Base-by-base conservation (phyloP, 2,113 vertebrate species). In the Hemiscyllium ocellatum region DNA sequence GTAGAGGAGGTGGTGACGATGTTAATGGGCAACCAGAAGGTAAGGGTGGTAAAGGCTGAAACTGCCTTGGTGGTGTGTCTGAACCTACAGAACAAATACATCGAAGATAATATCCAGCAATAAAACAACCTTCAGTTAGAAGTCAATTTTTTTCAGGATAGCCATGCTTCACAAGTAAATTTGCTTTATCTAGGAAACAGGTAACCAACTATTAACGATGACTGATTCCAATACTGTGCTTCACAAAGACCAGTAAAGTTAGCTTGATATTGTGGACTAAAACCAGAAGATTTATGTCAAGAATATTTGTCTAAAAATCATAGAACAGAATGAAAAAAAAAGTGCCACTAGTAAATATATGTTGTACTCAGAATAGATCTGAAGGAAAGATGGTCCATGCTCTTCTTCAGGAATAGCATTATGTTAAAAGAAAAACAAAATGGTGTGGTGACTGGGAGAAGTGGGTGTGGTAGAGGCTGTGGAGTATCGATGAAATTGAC, bases 41-140 rank as follows among this genome's bases (percentile, higher is more conserved):
- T 68, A 98, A 96, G 0, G 99, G 99, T 68, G 98, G 98, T 5
- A 99, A 98, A 96, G 99, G 99, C 95, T 97, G 97, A 96, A 98
- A 98, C n/a, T 22, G 87, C 95, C 83, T 8, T 96, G 97, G 97
- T 0, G 97, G 96, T 0, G 83, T 96, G 95, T 97, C 96, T 96
- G 97, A 95, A 96, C 96, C 97, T 97, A 52, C 20, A 94, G 24
- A 80, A 15, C 12, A 13, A 96, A 37, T 95, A 8, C 42, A 37
- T 22, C 3, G 26, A 96, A 97, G 70, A 97, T 97, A 61, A 96
- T 89, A 72, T 15, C 96, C 29, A 24, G 94, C 96, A 26, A 56
- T 33, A 91, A 91, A 91, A 91, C 17, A 33, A 93, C n/a, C 20
- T 15, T 68, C 87, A 65, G 24, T 29, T 52, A 52, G 80, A n/a